Evolutionary conservation across 2,888 invertebrate species (phyloP), one percentile per base, ranked within the genome.

Genomic region (Caenorhabditis wallacei): DNA sequence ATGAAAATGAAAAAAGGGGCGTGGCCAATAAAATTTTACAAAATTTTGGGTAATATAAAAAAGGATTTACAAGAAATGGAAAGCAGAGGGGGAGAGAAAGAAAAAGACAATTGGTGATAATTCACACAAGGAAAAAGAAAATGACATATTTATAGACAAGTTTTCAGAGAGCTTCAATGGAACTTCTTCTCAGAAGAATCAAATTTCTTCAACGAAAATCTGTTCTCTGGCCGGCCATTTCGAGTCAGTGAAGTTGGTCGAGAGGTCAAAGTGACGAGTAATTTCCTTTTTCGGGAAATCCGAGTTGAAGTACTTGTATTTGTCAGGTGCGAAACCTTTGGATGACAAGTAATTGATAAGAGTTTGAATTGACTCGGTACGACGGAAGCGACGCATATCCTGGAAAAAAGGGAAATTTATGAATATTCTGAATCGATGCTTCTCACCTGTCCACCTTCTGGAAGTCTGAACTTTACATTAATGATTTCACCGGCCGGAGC

Each of bases 171-270:
- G 37, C 8, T 1, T 18, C 11, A 46, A 20, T 35, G 46, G 20
- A 26, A 57, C 13, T 30, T 35, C 16, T 20, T 16, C 16, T 22
- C 10, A 48, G 13, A 13, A n/a, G 40, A 7, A 82, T 95, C 95
- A 96, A 95, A 96, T 95, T 93, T 96, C 96, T 93, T 97, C 97
- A 89, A 97, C 94, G 94, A 96, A 96, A 89, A 97, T 94, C 88
- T 97, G 97, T 94, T 97, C 97, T 94, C 97, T 97, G 70, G 96
- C 95, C 93, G 94, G 96, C 90, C 97, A 94, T 93, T 96, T 96
- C 88, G 97, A 94, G 88, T 95, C 95, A 92, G 95, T 94, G 89
- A 98, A 93, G 83, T 96, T 95, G 93, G 95, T 94, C 91, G 93
- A 94, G 57, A 94, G 93, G 93, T 96, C 95, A 93, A 96, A 94